These are phyloP conservation scores for Drosophila parabipectinata DNA, from an alignment of 1,140 invertebrate genomes.

Conservation along the genomic window DNA sequence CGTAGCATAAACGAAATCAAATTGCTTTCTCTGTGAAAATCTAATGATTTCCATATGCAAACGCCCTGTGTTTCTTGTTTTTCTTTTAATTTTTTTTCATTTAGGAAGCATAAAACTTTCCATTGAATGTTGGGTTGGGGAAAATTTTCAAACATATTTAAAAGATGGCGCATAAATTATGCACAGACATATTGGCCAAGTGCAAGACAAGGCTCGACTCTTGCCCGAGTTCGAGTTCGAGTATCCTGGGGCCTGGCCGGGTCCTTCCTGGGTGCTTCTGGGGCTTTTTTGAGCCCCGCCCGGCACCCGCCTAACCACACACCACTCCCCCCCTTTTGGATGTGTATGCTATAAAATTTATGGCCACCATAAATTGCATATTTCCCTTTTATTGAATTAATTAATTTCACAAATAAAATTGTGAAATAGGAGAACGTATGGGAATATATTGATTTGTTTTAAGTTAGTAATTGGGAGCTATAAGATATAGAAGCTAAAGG, in stretches of 20 bases:
- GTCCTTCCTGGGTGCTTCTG: conserved; percentile 1
- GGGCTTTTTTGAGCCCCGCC: not conserved
- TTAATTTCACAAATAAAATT: conserved; percentile 71
- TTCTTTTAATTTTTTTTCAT: too few relatives aligned
- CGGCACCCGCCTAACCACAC: not conserved
- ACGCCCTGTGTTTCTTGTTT: not conserved
- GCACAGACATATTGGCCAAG: conserved; percentile 55
- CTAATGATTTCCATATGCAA: conserved; percentile 30
- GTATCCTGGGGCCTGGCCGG: conserved; percentile 2
- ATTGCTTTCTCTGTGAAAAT: conserved; percentile 31
- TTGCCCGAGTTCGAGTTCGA: conserved; percentile 24
- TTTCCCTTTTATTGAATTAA: conserved; percentile 70
- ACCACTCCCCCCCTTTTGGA: not conserved
- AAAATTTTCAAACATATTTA: conserved; percentile 55
- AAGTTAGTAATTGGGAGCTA: too few relatives aligned
- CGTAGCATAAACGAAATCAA: conserved; percentile 26
- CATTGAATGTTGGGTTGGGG: conserved; percentile 18
- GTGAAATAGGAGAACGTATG: conserved; percentile 18
- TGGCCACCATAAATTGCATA: conserved; percentile 66
- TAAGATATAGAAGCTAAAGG: too few relatives aligned
- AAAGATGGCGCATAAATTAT: conserved; percentile 73
- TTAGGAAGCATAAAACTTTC: conserved; percentile 20
- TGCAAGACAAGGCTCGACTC: conserved; percentile 36
- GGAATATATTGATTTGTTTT: conserved; percentile 5
- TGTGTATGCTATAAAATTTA: conserved; percentile 49